Conservation (phyloP, 1,140 invertebrate genomes). For the Riptortus pedestris region DNA sequence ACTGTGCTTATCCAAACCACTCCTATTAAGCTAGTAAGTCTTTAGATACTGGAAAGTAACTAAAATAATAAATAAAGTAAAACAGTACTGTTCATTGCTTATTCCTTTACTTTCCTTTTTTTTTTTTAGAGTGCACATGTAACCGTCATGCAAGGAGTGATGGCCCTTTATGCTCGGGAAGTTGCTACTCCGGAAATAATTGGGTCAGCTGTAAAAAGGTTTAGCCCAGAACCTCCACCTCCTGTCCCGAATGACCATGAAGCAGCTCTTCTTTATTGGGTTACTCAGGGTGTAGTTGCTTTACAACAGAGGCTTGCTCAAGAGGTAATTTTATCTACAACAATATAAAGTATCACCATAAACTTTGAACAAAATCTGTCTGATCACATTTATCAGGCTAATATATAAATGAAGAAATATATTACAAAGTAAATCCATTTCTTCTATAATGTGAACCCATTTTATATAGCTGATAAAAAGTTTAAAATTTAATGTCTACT, state of each 20-base stretch:
- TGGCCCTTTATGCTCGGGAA: constrained; percentile 89
- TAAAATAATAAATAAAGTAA: neutral
- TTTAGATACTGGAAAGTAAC: neutral
- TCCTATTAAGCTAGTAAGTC: constrained; percentile 82
- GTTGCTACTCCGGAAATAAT: constrained; percentile 82
- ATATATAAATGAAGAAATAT: no score
- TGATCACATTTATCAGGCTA: no score
- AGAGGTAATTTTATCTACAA: constrained; percentile 33
- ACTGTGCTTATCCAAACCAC: constrained; percentile 91
- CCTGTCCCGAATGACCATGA: constrained; percentile 60
- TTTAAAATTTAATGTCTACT: no score
- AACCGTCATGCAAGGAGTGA: constrained; percentile 92
- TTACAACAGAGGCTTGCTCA: constrained; percentile 52
- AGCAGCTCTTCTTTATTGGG: constrained; percentile 80
- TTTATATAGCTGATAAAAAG: no score
- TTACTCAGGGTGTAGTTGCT: constrained; percentile 72
- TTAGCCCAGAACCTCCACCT: constrained; percentile 39
- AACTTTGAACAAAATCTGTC: neutral
- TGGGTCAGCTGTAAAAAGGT: constrained; percentile 69
- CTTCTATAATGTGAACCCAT: no score
- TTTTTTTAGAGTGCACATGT: constrained; percentile 79
- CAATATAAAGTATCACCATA: neutral
- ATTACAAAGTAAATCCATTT: no score
- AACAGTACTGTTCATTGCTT: neutral
- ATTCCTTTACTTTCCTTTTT: neutral